phyloP scores from a whole-genome alignment of 2,113 vertebrate species.

The Vombatus ursinus region DNA sequence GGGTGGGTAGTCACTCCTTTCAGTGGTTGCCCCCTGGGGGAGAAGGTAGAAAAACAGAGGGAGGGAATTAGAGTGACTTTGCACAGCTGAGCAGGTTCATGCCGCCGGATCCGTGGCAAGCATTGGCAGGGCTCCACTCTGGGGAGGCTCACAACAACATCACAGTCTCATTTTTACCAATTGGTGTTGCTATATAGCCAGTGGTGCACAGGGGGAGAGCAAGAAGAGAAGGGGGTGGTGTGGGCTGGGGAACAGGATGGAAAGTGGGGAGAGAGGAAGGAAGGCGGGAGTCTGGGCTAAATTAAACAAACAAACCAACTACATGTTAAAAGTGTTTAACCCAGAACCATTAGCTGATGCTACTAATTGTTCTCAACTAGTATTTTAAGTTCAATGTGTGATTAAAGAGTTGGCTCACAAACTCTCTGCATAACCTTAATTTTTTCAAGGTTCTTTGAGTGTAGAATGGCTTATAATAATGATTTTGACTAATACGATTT shows the following conservation, averaged over 20 bases:
- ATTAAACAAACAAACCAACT: conserved; percentile 81
- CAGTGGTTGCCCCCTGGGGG: conserved; percentile 89
- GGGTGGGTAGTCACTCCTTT: conserved; percentile 91
- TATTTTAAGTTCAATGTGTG: conserved; percentile 82
- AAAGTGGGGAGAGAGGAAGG: conserved; percentile 33
- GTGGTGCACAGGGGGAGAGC: conserved; percentile 82
- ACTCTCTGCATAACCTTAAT: conserved; percentile 89
- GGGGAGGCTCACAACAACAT: conserved; percentile 87
- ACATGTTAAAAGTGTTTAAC: conserved; percentile 73
- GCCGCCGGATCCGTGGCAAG: conserved; percentile 88
- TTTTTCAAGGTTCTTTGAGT: conserved; percentile 92
- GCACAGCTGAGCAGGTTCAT: conserved; percentile 89
- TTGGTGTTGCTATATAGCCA: conserved; percentile 85
- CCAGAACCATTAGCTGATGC: conserved; percentile 77
- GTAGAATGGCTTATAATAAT: conserved; percentile 91
- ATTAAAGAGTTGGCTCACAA: conserved; percentile 87
- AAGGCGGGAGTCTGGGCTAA: conserved; percentile 81
- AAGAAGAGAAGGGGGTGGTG: conserved; percentile 51
- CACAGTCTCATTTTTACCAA: conserved; percentile 88
- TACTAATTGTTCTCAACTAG: conserved; percentile 84
- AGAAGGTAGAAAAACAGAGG: conserved; percentile 91
- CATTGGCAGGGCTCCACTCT: conserved; percentile 89
- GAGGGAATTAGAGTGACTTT: conserved; percentile 91
- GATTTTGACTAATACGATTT: conserved; percentile 92
- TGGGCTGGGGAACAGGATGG: conserved; percentile 19